phyloP scores from a whole-genome alignment of 2,113 vertebrate genomes.

The Macquaria ambigua region DNA sequence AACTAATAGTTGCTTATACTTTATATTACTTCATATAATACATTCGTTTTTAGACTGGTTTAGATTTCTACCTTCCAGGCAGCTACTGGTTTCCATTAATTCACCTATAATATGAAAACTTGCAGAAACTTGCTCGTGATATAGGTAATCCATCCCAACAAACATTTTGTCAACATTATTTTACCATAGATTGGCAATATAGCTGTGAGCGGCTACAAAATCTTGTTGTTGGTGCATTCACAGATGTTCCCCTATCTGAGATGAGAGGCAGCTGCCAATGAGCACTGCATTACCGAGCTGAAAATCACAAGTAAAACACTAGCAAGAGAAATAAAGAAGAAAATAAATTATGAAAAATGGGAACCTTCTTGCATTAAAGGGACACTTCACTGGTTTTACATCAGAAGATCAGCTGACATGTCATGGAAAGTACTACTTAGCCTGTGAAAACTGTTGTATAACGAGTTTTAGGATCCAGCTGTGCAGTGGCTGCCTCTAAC shows the following conservation, averaged over 20 bases:
- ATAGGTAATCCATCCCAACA: background rate
- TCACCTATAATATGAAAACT: background rate
- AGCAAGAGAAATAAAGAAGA: too few relatives aligned
- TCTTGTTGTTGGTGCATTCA: background rate
- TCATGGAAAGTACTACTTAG: background rate
- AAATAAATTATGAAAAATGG: background rate
- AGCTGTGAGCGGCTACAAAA: background rate
- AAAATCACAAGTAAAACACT: background rate
- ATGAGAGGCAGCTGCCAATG: background rate
- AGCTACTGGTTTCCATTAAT: slow-evolving; percentile 4
- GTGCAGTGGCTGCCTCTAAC: background rate
- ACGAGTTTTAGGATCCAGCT: background rate
- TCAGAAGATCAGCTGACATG: background rate
- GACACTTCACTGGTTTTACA: background rate
- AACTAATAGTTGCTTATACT: background rate
- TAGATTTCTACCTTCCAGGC: background rate
- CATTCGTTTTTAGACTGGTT: background rate
- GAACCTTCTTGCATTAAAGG: background rate
- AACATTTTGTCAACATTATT: background rate
- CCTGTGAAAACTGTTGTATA: background rate
- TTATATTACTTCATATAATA: background rate
- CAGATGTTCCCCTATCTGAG: background rate
- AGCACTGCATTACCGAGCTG: too few relatives aligned
- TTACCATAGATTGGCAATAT: background rate
- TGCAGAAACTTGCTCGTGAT: background rate